Conservation (phyloP, 2,113 vertebrate species). For the Fulica atra region DNA sequence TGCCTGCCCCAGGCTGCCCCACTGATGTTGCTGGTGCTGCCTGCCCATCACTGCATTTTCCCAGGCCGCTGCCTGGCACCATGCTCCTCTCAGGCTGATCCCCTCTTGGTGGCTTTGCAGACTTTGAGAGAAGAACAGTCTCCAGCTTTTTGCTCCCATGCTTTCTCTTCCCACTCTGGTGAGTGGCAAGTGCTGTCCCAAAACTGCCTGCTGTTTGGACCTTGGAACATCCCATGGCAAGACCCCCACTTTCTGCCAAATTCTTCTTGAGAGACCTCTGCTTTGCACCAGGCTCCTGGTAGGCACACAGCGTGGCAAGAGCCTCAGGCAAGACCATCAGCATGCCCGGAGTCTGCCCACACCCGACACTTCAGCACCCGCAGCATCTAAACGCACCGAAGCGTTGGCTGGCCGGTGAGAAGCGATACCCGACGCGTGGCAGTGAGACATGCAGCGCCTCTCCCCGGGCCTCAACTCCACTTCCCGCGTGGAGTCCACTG, state of each 20-base stretch:
- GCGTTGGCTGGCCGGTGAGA: fast-evolving
- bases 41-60: neutral
- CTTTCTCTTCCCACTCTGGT: neutral
- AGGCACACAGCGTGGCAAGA: neutral
- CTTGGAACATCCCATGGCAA: neutral
- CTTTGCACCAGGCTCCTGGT: neutral
- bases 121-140: neutral
- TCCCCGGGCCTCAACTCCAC: neutral
- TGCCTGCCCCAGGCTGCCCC: neutral
- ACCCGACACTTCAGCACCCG: neutral
- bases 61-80: neutral
- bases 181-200: neutral
- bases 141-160: neutral
- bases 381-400: neutral
- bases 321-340: neutral
- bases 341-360: fast-evolving
- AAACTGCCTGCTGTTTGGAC: neutral
- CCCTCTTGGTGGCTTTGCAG: neutral
- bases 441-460: neutral
- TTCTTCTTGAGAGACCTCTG: neutral
- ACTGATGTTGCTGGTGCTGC: neutral
- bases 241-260: neutral
- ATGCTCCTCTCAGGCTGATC: neutral
- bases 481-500: neutral
- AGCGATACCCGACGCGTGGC: neutral